Evolutionary conservation across 1,140 invertebrate species (phyloP), one percentile per base, ranked within the genome.

Genomic region (Vanessa tameamea): DNA sequence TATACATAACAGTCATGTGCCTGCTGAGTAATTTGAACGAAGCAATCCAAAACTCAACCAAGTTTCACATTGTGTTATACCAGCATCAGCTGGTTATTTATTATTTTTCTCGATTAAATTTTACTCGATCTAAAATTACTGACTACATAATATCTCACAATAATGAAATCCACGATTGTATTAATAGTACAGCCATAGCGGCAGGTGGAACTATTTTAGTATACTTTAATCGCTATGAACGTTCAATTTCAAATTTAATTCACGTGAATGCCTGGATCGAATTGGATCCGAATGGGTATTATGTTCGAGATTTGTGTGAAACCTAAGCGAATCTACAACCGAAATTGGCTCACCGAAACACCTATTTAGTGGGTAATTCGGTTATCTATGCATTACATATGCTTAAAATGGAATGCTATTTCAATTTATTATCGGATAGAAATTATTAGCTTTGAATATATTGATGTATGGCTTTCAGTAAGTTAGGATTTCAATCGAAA

Each of bases 341-440:
- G 55, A 61, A 59, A 69, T 69, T 69, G 67, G 53, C 67, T 69
- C 67, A 53, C 55, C 67, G 67, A 69, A 69, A 69, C 67, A 69
- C 67, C 53, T 69, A 69, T 69, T 59, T 55, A 47, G n/a, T 55
- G 67, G 55, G 55, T 61, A 61, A 59, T 59, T 26, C 67, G 20
- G 67, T 69, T 69, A 69, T 69, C 67, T 69, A 69, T 69, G 37
- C 55, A 69, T 69, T 69, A 69, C 67, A 61, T 69, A 61, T 69
- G 55, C 55, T 69, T 37, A 47, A 69, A 69, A 47, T 69, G 20
- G 55, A 57, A 61, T 26, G 55, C 55, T 59, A 26, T 59, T 59
- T 13, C 23, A 13, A 59, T 59, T 26, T 59, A 26, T 16, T 53
- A 53, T n/a, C 51, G n/a, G 51, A 53, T 53, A 53, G 7, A 16